Conservation (phyloP, 1,140 invertebrate species). For the Aphelinus atriplicis region DNA sequence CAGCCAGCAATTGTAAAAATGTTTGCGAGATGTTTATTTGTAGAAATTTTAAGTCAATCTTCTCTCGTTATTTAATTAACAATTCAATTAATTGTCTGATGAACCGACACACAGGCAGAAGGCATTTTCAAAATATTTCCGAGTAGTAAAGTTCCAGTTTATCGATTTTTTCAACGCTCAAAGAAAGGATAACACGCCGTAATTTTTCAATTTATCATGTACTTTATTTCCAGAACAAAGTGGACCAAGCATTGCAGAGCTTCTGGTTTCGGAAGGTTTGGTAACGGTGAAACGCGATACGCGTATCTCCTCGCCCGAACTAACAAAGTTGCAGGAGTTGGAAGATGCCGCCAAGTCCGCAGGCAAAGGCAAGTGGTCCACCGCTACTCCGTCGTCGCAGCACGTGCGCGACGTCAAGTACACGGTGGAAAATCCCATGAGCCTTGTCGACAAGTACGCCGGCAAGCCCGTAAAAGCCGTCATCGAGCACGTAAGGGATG, state of each 20-base stretch:
- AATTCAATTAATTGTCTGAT: no score
- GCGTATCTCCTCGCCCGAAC: conserved; percentile 72
- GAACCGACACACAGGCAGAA: no score
- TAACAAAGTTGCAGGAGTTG: conserved; percentile 80
- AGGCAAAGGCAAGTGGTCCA: conserved; percentile 87
- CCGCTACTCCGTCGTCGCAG: conserved; percentile 61
- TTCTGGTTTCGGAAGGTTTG: conserved; percentile 86
- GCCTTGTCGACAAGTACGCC: conserved; percentile 83
- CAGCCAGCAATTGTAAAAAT: no score
- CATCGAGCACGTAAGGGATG: conserved; percentile 96
- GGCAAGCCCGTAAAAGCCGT: conserved; percentile 86
- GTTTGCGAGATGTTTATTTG: no score
- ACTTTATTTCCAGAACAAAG: conserved; percentile 68
- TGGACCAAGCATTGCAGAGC: conserved; percentile 89
- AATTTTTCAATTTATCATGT: no score
- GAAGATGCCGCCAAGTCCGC: conserved; percentile 90
- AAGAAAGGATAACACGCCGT: no score
- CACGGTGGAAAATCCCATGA: conserved; percentile 83
- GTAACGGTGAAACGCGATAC: conserved; percentile 84
- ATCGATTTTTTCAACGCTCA: no score
- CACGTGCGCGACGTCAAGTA: conserved; percentile 90
- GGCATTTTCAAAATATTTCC: no score
- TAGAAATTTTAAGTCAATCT: no score
- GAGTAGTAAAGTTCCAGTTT: no score
- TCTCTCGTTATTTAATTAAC: no score